Evolutionary conservation across 2,113 vertebrate genomes (phyloP).

Genomic region (Phalacrocorax pelagicus): DNA sequence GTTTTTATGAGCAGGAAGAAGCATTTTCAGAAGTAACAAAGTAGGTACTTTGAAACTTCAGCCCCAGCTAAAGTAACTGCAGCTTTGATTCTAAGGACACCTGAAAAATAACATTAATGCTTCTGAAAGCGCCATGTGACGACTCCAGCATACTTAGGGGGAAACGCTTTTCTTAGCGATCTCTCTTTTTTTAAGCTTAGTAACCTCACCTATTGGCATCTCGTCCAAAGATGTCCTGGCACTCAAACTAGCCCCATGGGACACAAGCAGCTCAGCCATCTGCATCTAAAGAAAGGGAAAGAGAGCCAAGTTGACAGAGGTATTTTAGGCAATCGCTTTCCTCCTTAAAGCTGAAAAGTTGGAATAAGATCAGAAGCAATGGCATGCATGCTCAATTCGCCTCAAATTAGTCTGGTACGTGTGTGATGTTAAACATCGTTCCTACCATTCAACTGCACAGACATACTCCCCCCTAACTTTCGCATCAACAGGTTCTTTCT

Average conservation of each 20-base stretch:
- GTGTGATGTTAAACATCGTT: neutral
- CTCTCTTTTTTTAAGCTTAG: neutral
- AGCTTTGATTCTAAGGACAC: neutral
- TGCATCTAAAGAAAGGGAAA: constrained; percentile 83
- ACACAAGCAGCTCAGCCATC: constrained; percentile 92
- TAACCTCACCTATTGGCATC: constrained; percentile 92
- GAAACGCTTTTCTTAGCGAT: neutral
- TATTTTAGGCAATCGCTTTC: neutral
- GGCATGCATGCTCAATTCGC: accelerated
- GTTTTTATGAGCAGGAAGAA: neutral
- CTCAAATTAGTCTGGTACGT: neutral
- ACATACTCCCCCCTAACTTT: neutral
- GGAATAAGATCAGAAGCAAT: neutral
- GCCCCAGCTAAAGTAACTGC: neutral
- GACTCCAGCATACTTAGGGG: neutral
- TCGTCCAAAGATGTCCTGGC: constrained; percentile 94
- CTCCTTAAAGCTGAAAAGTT: neutral
- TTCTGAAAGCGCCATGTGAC: neutral
- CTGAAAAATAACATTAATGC: neutral
- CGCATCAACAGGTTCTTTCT: neutral
- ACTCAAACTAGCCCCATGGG: constrained; percentile 92
- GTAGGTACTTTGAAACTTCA: neutral
- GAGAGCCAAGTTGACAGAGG: neutral
- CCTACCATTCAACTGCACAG: neutral
- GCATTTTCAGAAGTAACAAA: neutral